A percentile compares a stretch with the other conserved stretches of the same genome.
These are phyloP conservation scores for Odiellus spinosus DNA, from an alignment of 2,888 invertebrate genomes.

Conservation along the genomic window DNA sequence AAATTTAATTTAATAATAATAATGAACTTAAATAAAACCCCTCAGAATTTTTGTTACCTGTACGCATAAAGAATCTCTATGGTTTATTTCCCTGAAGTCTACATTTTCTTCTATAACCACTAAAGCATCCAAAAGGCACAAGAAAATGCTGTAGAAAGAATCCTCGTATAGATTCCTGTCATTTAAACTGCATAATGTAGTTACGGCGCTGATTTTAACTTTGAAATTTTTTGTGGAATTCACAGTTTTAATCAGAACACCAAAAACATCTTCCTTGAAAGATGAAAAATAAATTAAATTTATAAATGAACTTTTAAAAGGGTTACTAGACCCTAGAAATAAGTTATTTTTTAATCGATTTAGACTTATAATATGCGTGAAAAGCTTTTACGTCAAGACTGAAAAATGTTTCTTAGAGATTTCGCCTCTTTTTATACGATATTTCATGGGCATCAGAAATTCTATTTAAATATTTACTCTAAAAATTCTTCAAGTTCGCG, in stretches of 20 bases:
- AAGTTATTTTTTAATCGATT: no score
- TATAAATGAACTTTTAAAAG: no score
- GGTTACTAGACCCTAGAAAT: no score
- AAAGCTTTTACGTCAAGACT: no score
- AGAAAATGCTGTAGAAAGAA: slow-evolving; percentile 48
- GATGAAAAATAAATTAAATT: no score
- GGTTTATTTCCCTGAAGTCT: slow-evolving; percentile 68
- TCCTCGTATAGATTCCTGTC: slow-evolving; percentile 46
- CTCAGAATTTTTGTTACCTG: slow-evolving; percentile 37
- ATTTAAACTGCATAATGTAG: slow-evolving; percentile 47
- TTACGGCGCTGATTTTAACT: slow-evolving; percentile 71
- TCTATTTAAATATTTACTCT: no score
- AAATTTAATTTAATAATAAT: background rate
- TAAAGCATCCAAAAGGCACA: slow-evolving; percentile 51
- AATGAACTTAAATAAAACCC: no score
- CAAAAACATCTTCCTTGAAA: slow-evolving; percentile 46
- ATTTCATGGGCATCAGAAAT: no score
- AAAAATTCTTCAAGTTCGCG: no score
- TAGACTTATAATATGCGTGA: no score
- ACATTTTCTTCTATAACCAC: slow-evolving; percentile 60
- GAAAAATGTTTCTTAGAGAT: no score
- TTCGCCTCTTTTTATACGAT: no score
- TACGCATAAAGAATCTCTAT: slow-evolving; percentile 67
- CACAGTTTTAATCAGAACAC: slow-evolving; percentile 45
- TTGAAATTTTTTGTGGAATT: slow-evolving; percentile 66